phyloP scores from a whole-genome alignment of 2,888 invertebrate species.

The Cephalotes varians region DNA sequence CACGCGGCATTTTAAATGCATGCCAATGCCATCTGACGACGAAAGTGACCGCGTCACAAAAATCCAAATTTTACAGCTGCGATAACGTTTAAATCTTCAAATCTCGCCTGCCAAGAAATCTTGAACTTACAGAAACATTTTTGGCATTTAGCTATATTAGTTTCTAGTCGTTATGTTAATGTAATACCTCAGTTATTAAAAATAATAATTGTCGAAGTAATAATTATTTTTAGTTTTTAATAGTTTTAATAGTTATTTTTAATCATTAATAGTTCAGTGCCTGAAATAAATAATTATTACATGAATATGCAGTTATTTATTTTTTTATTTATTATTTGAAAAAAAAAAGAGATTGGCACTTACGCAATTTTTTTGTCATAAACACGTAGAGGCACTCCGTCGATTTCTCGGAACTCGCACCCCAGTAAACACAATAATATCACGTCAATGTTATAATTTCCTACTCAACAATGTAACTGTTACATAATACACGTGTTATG shows the following conservation, averaged over 20 bases:
- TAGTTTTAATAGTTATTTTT: too few species aligned
- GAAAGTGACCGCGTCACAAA: neutral
- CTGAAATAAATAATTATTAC: neutral
- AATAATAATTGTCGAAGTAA: neutral
- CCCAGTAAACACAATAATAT: too few species aligned
- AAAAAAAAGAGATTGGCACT: neutral
- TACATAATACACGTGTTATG: too few species aligned
- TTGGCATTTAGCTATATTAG: neutral
- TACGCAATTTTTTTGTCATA: neutral
- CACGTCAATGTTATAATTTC: too few species aligned
- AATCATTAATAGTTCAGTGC: too few species aligned
- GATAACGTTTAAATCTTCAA: neutral
- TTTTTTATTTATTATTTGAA: neutral
- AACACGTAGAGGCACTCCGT: too few species aligned
- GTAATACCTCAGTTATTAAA: neutral
- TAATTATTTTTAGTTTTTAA: too few species aligned
- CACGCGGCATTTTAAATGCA: conserved; percentile 8
- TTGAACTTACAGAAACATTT: neutral
- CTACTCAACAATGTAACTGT: too few species aligned
- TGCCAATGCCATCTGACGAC: neutral
- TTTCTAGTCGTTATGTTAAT: neutral
- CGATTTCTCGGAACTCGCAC: too few species aligned
- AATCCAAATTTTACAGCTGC: neutral
- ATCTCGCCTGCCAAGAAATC: neutral
- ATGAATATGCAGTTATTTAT: neutral